phyloP scores from a whole-genome alignment of 2,797 vertebrate species.

The Perodicticus potto region DNA sequence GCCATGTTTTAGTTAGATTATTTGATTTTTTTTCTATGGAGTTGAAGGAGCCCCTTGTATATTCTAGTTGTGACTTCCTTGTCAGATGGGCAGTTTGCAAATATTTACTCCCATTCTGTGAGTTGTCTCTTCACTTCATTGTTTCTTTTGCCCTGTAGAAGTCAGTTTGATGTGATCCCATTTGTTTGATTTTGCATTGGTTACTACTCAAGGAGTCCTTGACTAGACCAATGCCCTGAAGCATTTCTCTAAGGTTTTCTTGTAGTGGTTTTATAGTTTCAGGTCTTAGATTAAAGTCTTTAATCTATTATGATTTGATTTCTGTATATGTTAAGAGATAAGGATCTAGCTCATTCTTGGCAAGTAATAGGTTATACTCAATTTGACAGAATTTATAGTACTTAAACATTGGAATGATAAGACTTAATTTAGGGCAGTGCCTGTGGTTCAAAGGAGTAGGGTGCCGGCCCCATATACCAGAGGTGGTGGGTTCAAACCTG shows the following conservation, averaged over 20 bases:
- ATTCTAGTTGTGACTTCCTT: neutral
- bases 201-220: neutral
- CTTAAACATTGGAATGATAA: neutral
- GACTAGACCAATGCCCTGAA: neutral
- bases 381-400: neutral
- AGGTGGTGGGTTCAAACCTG: no score
- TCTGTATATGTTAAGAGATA: neutral
- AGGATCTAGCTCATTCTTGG: neutral
- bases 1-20: neutral
- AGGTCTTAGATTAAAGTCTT: neutral
- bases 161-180: neutral
- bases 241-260: neutral
- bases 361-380: neutral
- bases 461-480: no score
- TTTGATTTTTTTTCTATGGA: neutral
- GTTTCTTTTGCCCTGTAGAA: neutral
- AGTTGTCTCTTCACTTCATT: neutral
- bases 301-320: neutral
- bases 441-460: no score
- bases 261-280: neutral
- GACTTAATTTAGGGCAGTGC: neutral
- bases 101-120: neutral
- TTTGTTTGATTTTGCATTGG: neutral
- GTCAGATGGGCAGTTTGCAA: neutral
- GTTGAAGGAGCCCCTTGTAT: neutral